Evolutionary conservation across 2,888 invertebrate species (phyloP).

Genomic region (Mimas tiliae): DNA sequence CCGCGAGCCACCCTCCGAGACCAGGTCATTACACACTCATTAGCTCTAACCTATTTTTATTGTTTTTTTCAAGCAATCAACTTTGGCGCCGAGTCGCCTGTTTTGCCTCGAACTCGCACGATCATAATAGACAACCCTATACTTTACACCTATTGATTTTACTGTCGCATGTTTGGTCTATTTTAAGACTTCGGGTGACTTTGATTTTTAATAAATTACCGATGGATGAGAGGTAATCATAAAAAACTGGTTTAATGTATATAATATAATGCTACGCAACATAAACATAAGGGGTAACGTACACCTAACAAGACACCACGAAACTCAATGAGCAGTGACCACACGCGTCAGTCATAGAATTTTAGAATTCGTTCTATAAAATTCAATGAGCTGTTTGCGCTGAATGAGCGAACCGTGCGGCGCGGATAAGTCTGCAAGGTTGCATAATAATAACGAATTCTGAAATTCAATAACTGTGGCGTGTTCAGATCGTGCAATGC

Average conservation of each 20-base stretch:
- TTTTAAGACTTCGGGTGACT: neutral
- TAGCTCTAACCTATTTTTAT: conserved; percentile 72
- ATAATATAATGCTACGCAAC: no score
- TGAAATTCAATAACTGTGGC: no score
- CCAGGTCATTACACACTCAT: conserved; percentile 81
- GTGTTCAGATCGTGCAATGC: no score
- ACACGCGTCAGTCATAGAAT: no score
- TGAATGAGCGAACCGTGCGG: no score
- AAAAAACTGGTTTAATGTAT: neutral
- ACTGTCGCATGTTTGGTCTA: neutral
- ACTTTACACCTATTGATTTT: neutral
- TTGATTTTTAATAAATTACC: neutral
- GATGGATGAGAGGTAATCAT: neutral
- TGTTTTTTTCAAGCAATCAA: conserved; percentile 60
- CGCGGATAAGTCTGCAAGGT: no score
- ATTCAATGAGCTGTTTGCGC: no score
- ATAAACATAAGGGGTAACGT: no score
- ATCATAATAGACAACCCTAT: conserved; percentile 18
- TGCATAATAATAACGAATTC: no score
- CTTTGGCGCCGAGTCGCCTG: conserved; percentile 26
- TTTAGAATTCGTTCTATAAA: no score
- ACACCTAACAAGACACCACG: no score
- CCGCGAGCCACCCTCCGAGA: conserved; percentile 73
- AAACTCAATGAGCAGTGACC: no score
- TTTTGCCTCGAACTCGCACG: conserved; percentile 9